Evolutionary conservation across 53 echinoderm and acorn worm species (phyloP).

Genomic region (Paracentrotus lividus): DNA sequence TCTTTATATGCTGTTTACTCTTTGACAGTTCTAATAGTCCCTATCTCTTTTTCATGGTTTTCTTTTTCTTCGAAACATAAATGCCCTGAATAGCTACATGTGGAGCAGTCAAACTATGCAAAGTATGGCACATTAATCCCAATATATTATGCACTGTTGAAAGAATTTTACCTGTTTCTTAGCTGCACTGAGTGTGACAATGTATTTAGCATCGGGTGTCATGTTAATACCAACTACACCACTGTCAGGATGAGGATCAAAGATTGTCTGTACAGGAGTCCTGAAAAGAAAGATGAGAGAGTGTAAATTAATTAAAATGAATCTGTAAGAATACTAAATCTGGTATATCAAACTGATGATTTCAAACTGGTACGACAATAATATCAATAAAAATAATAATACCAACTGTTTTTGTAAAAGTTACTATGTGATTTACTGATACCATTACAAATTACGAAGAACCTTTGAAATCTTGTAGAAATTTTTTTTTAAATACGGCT

Average conservation of each 20-base stretch:
- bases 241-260: slow-evolving; percentile 92
- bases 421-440: too few species aligned
- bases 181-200: slow-evolving; percentile 89
- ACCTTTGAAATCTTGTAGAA: too few species aligned
- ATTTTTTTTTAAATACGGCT: too few species aligned
- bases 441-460: too few species aligned
- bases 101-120: not conserved
- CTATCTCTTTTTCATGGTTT: too few species aligned
- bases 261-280: slow-evolving; percentile 97
- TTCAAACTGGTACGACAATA: not conserved
- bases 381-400: too few species aligned
- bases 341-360: not conserved
- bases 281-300: slow-evolving; percentile 61
- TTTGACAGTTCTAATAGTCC: too few species aligned
- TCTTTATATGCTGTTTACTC: too few species aligned
- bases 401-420: too few species aligned
- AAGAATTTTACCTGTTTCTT: slow-evolving; percentile 83
- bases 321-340: not conserved
- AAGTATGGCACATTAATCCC: not conserved
- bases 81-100: too few species aligned
- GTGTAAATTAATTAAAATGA: too few species aligned
- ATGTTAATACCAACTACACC: slow-evolving; percentile 94
- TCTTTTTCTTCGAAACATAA: too few species aligned
- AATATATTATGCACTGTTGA: not conserved
- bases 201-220: slow-evolving; percentile 99